Conservation (phyloP, 2,113 vertebrate genomes). For the Poecile atricapillus region DNA sequence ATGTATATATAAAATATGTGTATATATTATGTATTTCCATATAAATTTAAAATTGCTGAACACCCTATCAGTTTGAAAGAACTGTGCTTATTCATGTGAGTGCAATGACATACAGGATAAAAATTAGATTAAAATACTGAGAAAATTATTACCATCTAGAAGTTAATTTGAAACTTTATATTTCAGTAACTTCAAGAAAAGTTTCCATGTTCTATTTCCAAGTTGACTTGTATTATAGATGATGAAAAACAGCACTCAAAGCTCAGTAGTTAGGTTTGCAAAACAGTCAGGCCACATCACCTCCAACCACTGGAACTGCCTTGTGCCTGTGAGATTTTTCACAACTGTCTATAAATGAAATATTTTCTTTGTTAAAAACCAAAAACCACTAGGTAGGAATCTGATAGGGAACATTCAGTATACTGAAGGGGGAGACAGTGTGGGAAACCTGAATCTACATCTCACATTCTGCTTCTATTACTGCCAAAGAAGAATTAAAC, state of each 20-base stretch:
- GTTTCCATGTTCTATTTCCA: not conserved
- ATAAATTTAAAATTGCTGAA: not conserved
- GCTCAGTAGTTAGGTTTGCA: not conserved
- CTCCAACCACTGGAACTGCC: not conserved
- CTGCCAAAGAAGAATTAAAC: not conserved
- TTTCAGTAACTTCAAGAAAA: not conserved
- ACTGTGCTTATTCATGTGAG: not conserved
- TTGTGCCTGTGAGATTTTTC: not conserved
- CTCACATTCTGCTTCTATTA: not conserved
- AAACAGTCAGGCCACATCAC: not conserved
- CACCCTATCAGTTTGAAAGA: not conserved
- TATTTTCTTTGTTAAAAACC: not conserved
- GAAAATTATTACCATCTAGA: not conserved
- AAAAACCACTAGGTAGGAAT: not conserved
- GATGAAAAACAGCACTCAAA: not conserved
- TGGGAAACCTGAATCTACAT: not conserved
- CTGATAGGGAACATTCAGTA: not conserved
- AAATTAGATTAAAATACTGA: not conserved
- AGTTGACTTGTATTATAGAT: not conserved
- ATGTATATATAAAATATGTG: not conserved
- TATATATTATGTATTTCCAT: not conserved
- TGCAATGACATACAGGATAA: not conserved
- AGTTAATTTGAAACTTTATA: not conserved
- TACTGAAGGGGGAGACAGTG: not conserved
- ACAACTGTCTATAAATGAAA: not conserved